These are phyloP conservation scores for Heliconius congener DNA, from an alignment of 1,140 invertebrate species.

Conservation along the genomic window DNA sequence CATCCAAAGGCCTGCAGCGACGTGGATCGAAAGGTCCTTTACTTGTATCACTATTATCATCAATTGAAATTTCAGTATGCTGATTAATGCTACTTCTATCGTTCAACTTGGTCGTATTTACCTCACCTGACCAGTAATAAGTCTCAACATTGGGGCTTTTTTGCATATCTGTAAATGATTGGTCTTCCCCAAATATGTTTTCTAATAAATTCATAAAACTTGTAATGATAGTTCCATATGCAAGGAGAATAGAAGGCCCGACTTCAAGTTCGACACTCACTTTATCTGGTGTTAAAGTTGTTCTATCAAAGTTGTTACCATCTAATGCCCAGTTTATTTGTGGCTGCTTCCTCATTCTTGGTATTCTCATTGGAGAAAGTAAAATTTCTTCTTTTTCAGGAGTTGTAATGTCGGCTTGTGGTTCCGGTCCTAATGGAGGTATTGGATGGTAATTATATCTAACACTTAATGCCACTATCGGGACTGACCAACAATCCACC, in stretches of 20 bases:
- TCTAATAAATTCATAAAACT: constrained; percentile 96
- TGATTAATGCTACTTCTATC: constrained; percentile 79
- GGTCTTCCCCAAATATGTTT: constrained; percentile 98
- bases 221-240: constrained; percentile 94
- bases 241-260: constrained; percentile 92
- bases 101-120: constrained; percentile 76
- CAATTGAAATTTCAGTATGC: constrained; percentile 82
- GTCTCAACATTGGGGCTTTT: constrained; percentile 80
- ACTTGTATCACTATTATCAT: constrained; percentile 79
- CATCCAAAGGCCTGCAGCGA: constrained; percentile 93
- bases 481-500: constrained; percentile 97
- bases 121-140: constrained; percentile 76
- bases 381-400: constrained; percentile 97
- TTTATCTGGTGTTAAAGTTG: constrained; percentile 90
- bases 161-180: constrained; percentile 96
- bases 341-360: constrained; percentile 87
- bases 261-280: constrained; percentile 96
- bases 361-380: constrained; percentile 94
- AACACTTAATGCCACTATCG: constrained; percentile 95
- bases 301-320: constrained; percentile 92
- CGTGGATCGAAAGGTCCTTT: constrained; percentile 90
- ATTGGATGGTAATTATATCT: constrained; percentile 95
- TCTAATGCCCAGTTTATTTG: constrained; percentile 85
- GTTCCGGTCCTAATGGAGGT: constrained; percentile 91
- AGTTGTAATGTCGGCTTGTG: constrained; percentile 94